These are phyloP conservation scores for Erebia aethiops DNA, from an alignment of 2,888 invertebrate species.

Conservation along the genomic window DNA sequence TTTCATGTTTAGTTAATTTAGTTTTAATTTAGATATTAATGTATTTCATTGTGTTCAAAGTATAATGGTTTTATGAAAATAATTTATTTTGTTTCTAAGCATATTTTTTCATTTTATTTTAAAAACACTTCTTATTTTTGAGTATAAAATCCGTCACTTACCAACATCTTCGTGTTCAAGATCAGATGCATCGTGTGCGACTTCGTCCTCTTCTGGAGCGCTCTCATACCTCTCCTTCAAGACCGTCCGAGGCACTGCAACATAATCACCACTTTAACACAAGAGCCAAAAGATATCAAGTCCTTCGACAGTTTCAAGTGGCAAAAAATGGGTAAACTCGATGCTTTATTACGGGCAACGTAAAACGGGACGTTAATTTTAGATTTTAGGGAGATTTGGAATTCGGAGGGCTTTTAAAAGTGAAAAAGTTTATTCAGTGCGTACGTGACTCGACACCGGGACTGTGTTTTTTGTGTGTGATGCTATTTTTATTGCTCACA, in stretches of 20 bases:
- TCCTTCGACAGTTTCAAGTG: slow-evolving; percentile 27
- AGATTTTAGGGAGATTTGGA: slow-evolving; percentile 62
- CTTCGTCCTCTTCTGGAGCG: slow-evolving; percentile 90
- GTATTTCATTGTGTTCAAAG: too few relatives aligned
- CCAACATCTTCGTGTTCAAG: slow-evolving; percentile 80
- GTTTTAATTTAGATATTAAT: too few relatives aligned
- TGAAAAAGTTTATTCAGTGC: slow-evolving; percentile 53
- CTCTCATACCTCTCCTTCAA: slow-evolving; percentile 92
- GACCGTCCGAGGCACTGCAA: slow-evolving; percentile 91
- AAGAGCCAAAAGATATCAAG: slow-evolving; percentile 42
- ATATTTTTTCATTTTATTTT: neutral
- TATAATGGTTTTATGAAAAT: too few relatives aligned
- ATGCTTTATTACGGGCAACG: slow-evolving; percentile 46
- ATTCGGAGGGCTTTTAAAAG: slow-evolving; percentile 52
- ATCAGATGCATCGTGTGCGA: slow-evolving; percentile 79
- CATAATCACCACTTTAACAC: slow-evolving; percentile 55
- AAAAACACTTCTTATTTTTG: too few relatives aligned
- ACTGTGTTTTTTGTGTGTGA: slow-evolving; percentile 45
- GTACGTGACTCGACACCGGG: slow-evolving; percentile 54
- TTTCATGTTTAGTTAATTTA: too few relatives aligned
- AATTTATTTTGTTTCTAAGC: too few relatives aligned
- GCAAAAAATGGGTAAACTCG: slow-evolving; percentile 11
- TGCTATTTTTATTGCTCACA: slow-evolving; percentile 19
- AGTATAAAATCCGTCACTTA: slow-evolving; percentile 56
- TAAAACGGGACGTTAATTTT: slow-evolving; percentile 66